These are phyloP conservation scores for Actinia equina DNA, from an alignment of 64 coral and sea anemone genomes.

Conservation along the genomic window DNA sequence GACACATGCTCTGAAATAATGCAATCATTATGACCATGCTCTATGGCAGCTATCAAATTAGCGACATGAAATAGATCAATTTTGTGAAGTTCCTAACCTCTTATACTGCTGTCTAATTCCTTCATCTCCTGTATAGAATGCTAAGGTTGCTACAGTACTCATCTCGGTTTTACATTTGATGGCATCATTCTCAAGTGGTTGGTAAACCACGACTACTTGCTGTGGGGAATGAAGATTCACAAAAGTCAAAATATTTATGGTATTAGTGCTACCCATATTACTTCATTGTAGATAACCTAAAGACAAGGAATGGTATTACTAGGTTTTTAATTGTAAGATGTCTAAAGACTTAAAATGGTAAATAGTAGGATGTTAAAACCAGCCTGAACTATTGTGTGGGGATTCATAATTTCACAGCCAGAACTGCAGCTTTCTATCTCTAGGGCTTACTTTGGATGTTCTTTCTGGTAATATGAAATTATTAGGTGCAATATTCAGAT, in stretches of 20 bases:
- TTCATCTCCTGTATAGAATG: conserved; percentile 92
- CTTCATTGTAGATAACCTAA: too few relatives aligned
- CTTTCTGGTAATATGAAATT: conserved; percentile 86
- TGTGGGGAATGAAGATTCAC: conserved; percentile 10
- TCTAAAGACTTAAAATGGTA: too few relatives aligned
- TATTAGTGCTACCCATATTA: too few relatives aligned
- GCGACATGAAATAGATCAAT: not conserved
- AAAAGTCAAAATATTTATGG: not conserved
- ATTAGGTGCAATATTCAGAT: conserved; percentile 79
- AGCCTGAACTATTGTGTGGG: too few relatives aligned
- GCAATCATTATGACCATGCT: too few relatives aligned
- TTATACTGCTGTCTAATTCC: conserved; percentile 83
- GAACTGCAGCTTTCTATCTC: not conserved
- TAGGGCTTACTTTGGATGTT: conserved; percentile 67
- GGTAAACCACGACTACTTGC: conserved; percentile 81
- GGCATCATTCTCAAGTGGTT: conserved; percentile 90
- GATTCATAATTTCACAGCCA: too few relatives aligned
- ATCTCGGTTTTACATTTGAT: conserved; percentile 66
- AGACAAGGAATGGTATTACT: too few relatives aligned
- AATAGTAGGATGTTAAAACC: too few relatives aligned
- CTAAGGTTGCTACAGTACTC: conserved; percentile 82
- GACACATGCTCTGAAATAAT: too few relatives aligned
- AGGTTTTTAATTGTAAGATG: too few relatives aligned
- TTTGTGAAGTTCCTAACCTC: conserved; percentile 17
- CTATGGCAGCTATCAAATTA: too few relatives aligned